Base-by-base conservation (phyloP, 2,113 vertebrate genomes). In the Haplochromis vanheusdeni region DNA sequence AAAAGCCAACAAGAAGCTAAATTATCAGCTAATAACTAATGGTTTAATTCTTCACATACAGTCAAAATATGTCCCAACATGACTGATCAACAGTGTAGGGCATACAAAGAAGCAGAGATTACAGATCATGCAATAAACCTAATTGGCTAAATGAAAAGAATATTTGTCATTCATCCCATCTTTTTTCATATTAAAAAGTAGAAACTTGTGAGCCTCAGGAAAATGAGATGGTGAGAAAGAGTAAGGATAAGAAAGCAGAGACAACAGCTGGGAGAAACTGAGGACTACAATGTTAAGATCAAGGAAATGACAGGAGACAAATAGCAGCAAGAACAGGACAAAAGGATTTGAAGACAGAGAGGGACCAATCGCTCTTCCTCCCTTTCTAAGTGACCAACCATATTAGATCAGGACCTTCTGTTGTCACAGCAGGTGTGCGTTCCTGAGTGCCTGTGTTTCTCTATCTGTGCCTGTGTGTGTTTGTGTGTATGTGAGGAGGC, bases 401-500 rank as follows among this genome's bases (percentile, higher is more conserved):
- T 82, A 96, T 96, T 95, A 94, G 93, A 95, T 96, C 95, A 95
- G 92, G 91, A 93, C 92, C 94, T 92, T 94, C 95, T 94, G 95
- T 93, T 95, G 94, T 94, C 94, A 91, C 93, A 89, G 91, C 91
- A 92, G 93, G 93, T 87, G 90, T 91, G 92, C 45, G 16, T 79
- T 82, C 89, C 85, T 91, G 92, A 85, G 91, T 31, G 89, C 70
- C n/a, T 90, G 87, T 84, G 87, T 93, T 86, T 88, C 86, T 92
- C 81, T 73, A 82, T 84, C 54, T 23, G 81, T 79, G 81, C 47
- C 31, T 83, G 85, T 83, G 83, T 85, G 89, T 85, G 73, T 80
- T 86, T 87, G 79, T 80, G 84, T 49, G 65, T 81, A 33, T 79
- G 89, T 45, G 91, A 81, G 79, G 75, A 49, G 89, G 77, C 77